Evolutionary conservation across 2,888 invertebrate species (phyloP).

Genomic region (Xestia ashworthii): DNA sequence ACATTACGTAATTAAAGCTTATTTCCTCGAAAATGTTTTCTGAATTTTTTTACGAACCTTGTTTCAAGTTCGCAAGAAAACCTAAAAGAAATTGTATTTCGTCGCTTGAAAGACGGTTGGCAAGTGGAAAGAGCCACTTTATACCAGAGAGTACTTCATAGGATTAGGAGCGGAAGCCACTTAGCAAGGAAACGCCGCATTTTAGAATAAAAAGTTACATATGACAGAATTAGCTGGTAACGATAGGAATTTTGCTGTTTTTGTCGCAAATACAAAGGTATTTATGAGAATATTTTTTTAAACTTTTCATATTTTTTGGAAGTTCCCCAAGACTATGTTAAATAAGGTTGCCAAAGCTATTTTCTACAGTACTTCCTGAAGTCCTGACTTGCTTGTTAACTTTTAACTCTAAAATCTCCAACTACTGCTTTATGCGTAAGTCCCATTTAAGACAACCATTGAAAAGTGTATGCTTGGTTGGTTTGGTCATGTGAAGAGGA

Average conservation of each 20-base stretch:
- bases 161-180: slow-evolving; percentile 49
- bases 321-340: background rate
- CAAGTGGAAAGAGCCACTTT: slow-evolving; percentile 45
- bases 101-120: slow-evolving; percentile 25
- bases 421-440: too few relatives aligned
- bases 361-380: background rate
- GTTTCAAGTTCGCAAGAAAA: slow-evolving; percentile 2
- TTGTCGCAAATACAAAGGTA: background rate
- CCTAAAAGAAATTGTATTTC: slow-evolving; percentile 47
- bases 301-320: background rate
- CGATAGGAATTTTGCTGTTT: background rate
- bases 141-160: slow-evolving; percentile 36
- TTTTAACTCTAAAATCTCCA: too few relatives aligned
- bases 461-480: too few relatives aligned
- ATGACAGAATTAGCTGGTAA: slow-evolving; percentile 17
- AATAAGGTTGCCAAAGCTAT: background rate
- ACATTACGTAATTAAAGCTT: background rate
- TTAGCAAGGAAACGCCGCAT: slow-evolving; percentile 36
- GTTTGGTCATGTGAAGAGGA: too few relatives aligned
- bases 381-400: background rate
- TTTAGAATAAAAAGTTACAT: slow-evolving; percentile 45
- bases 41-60: background rate
- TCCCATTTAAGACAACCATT: too few relatives aligned
- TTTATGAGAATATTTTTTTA: background rate
- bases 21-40: background rate